These are phyloP conservation scores for Aegotheles bennettii DNA, from an alignment of 2,113 vertebrate species.

Conservation along the genomic window DNA sequence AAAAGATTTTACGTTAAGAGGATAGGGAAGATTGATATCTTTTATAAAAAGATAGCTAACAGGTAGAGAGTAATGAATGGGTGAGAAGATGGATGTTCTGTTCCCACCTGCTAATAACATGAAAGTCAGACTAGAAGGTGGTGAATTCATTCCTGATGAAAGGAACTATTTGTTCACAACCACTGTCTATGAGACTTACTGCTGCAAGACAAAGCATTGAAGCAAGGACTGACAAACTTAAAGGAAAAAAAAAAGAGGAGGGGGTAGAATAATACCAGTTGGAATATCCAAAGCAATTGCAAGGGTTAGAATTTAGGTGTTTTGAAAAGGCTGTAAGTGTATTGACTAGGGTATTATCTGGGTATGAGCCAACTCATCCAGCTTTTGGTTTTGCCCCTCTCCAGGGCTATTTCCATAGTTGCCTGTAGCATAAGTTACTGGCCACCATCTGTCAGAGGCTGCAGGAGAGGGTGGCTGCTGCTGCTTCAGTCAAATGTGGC, in stretches of 20 bases:
- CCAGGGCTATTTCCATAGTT: not conserved
- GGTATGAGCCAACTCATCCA: not conserved
- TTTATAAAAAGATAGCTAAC: slow-evolving; percentile 50
- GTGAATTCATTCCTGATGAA: slow-evolving; percentile 26
- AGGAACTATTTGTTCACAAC: slow-evolving; percentile 14
- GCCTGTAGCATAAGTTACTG: not conserved
- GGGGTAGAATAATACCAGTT: not conserved
- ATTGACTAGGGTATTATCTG: not conserved
- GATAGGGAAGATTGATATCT: slow-evolving; percentile 24
- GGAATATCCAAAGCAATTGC: not conserved
- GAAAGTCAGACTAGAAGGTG: slow-evolving; percentile 29
- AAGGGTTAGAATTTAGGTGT: not conserved
- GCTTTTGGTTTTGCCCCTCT: not conserved
- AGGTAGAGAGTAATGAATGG: slow-evolving; percentile 52
- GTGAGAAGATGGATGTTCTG: slow-evolving; percentile 50
- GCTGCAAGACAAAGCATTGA: not conserved
- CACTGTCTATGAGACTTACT: not conserved
- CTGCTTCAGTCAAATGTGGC: not conserved
- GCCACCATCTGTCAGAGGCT: not conserved
- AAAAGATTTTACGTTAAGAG: not conserved
- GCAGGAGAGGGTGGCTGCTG: not conserved
- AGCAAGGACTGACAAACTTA: not conserved
- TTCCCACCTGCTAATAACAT: slow-evolving; percentile 53
- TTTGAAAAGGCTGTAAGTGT: not conserved
- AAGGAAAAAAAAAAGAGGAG: not conserved